These are phyloP conservation scores for Ophion costatus DNA, from an alignment of 2,888 invertebrate species.

Conservation along the genomic window DNA sequence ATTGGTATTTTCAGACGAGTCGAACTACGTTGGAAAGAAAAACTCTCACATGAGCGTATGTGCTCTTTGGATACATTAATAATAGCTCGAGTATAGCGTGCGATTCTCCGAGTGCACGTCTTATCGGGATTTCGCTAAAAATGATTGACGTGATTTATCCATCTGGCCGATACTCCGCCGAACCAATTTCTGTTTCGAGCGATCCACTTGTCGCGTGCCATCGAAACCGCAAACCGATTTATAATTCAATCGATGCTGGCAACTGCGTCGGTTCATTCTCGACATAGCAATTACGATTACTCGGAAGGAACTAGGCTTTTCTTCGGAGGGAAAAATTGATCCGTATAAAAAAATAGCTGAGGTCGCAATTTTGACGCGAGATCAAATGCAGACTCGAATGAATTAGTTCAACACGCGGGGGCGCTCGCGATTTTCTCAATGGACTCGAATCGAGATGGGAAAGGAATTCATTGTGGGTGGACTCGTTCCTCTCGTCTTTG, in stretches of 20 bases:
- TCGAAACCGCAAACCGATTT: background rate
- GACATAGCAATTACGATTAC: background rate
- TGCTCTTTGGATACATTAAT: conserved; percentile 9
- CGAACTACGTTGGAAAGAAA: conserved; percentile 8
- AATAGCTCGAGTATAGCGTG: conserved; percentile 34
- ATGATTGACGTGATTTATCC: conserved; percentile 34
- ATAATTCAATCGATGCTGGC: conserved; percentile 32
- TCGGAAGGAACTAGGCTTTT: no score
- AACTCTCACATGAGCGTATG: conserved; percentile 1
- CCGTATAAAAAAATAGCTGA: background rate
- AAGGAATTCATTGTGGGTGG: conserved; percentile 77
- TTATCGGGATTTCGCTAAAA: conserved; percentile 46
- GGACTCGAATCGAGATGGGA: conserved; percentile 56
- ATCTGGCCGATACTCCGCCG: conserved; percentile 52
- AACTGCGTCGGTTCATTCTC: background rate
- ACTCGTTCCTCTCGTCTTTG: conserved; percentile 73
- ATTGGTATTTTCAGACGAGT: conserved; percentile 1
- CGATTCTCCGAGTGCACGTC: conserved; percentile 10
- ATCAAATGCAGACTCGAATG: conserved; percentile 21
- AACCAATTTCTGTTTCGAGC: conserved; percentile 59
- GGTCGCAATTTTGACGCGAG: background rate
- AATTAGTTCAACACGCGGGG: conserved; percentile 28
- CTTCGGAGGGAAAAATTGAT: background rate
- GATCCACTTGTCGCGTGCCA: conserved; percentile 37
- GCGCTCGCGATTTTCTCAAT: conserved; percentile 43